Evolutionary conservation across 1,140 invertebrate species (phyloP).

Genomic region (Penaeus vannamei): DNA sequence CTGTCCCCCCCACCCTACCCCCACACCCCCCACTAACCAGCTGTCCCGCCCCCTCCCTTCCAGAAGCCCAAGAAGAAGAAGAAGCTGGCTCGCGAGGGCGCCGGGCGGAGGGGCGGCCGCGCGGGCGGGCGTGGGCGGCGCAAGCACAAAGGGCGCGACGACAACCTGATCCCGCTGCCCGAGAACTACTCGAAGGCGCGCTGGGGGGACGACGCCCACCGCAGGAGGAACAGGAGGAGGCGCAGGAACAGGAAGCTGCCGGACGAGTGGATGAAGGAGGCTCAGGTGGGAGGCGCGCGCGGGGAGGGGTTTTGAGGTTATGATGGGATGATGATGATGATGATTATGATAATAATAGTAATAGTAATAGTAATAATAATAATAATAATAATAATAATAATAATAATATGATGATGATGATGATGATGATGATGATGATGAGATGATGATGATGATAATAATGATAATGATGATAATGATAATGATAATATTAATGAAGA

Average conservation of each 20-base stretch:
- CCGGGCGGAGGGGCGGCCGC: background rate
- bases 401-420: no score
- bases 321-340: background rate
- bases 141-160: background rate
- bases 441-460: no score
- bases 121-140: background rate
- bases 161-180: slow-evolving; percentile 44
- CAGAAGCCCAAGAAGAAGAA: background rate
- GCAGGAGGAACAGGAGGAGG: slow-evolving; percentile 1
- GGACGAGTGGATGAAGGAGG: slow-evolving; percentile 24
- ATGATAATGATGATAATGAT: no score
- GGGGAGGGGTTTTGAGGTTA: background rate
- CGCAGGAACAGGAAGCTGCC: slow-evolving; percentile 34
- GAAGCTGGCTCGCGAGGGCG: background rate
- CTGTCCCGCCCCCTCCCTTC: no score
- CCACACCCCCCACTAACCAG: no score
- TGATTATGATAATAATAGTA: no score
- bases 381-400: no score
- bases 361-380: no score
- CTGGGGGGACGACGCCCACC: slow-evolving; percentile 21
- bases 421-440: no score
- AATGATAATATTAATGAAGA: no score
- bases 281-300: background rate
- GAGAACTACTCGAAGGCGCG: slow-evolving; percentile 42
- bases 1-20: no score